These are phyloP conservation scores for Orchestia grillus DNA, from an alignment of 1,140 invertebrate genomes.

Conservation along the genomic window DNA sequence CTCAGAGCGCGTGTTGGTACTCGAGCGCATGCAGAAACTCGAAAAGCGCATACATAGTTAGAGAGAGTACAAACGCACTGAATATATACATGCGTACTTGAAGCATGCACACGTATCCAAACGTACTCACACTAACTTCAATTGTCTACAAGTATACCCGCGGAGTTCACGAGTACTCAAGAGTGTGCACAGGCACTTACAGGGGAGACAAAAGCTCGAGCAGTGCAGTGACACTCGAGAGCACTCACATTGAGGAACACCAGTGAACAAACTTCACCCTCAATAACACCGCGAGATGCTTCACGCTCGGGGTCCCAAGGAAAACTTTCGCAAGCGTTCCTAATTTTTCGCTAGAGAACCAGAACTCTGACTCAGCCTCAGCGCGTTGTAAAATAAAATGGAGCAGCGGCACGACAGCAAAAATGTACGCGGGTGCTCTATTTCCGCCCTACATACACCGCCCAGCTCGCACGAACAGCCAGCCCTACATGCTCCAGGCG, in stretches of 20 bases:
- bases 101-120: background rate
- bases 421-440: background rate
- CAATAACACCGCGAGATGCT: background rate
- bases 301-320: background rate
- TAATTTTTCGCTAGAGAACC: background rate
- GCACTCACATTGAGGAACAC: background rate
- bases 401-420: background rate
- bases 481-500: background rate
- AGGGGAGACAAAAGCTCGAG: background rate
- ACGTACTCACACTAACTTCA: background rate
- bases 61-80: too few species aligned
- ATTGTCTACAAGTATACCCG: background rate
- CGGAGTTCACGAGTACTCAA: background rate
- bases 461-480: background rate
- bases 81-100: background rate
- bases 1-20: background rate
- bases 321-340: background rate
- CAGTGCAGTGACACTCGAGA: background rate
- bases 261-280: background rate
- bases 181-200: background rate
- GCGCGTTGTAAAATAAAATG: background rate
- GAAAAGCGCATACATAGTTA: too few species aligned
- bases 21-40: too few species aligned
- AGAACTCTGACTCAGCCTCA: background rate
- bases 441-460: background rate